Evolutionary conservation across 1,140 invertebrate genomes (phyloP), one percentile per base, ranked within the genome.

Genomic region (Drosophila littoralis): DNA sequence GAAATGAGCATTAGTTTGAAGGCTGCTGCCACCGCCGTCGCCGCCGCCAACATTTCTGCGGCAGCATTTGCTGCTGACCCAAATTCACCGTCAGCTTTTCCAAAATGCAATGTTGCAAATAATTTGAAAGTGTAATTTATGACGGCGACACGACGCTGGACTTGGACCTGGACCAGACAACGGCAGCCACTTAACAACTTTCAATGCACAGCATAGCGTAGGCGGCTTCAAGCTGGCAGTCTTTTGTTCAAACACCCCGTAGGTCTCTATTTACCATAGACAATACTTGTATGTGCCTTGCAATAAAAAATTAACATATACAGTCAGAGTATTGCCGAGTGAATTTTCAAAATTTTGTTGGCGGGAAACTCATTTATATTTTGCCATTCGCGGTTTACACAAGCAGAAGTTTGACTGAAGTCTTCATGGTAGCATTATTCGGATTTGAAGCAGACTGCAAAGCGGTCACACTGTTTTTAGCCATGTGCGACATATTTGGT

Each of bases 71-170:
- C 51, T 32, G 43, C 61, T 79, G 77, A 79, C 77, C 77, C 64
- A 79, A 77, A 79, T 79, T 73, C 51, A 12, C 46, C 22, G 51
- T 55, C 46, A 64, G 74, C 74, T 79, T 79, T 79, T 79, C 77
- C 63, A 75, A 74, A 73, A 64, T 76, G 68, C 77, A 79, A 73
- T 63, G 46, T 77, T 48, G 74, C 77, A 67, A 79, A 79, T 77
- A 77, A 77, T 79, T 79, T 79, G 77, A 79, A 79, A 79, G 77
- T 77, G 77, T 79, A 73, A 79, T 79, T 79, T 79, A 79, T 79
- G 77, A 79, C 69, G 51, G 77, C 68, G 67, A 73, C 72, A 70
- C 72, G 72, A 70, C 35, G 72, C 66, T 75, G 72, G 72, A 63
- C 71, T 69, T 69, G 57, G 66, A 63, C 66, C 35, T 64, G 66